Evolutionary conservation across 2,797 vertebrate species (phyloP), one percentile per base, ranked within the genome.

Genomic region (Cyprinella venusta): DNA sequence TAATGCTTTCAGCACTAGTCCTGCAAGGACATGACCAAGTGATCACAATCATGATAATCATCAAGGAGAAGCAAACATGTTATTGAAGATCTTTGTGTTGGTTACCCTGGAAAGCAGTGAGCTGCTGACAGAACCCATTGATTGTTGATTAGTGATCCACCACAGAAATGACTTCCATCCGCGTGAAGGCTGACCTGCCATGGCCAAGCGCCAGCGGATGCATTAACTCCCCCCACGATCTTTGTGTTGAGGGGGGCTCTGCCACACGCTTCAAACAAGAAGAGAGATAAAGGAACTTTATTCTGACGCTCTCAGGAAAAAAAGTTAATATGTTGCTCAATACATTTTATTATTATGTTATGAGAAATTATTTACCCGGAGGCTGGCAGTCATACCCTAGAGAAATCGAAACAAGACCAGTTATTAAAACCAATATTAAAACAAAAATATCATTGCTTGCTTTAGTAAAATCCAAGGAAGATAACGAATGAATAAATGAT

Each of bases 111-210:
- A 69, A 89, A 84, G 72, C 88, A 89, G 76, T 88, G 85, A 21
- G 85, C 87, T 7, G 87, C 85, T 2, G 87, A 70, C 6, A 88
- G 76, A n/a, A 87, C 36, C 87, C 87, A 88, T 26, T 21, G 8
- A 4, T 1, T 2, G 63, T 59, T 87, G 56, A 89, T 89, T 36
- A 89, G 87, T 12, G 88, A 86, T 38, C 85, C 87, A 24, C 88
- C 87, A 6, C 87, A 89, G 63, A 83, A 76, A 82, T 89, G 87
- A 0, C 0, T 0, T 5, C 42, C 56, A 3, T 0, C 0, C 0
- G 0, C 0, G 0, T 83, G 79, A 15, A 89, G 30, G 52, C 86
- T 89, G 78, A 50, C 87, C 71, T 88, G 84, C 84, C 87, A 88
- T 33, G 88, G 87, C 88, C 88, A 89, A 38, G 48, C 13, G 6